Conservation (phyloP, 2,888 invertebrate species). For the Subacronicta megacephala region DNA sequence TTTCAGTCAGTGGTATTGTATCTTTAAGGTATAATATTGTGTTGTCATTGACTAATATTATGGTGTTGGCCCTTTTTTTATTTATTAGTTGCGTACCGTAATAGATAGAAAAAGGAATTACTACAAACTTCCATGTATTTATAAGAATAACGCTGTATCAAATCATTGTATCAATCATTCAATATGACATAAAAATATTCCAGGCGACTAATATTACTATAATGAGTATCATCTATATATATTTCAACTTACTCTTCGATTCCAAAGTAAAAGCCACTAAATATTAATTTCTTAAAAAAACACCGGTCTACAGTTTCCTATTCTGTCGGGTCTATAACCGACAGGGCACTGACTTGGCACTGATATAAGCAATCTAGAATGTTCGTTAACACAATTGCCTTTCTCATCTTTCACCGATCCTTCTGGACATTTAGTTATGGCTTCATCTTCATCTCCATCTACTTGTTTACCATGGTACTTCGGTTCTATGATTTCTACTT, state of each 20-base stretch:
- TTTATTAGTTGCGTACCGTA: too few species aligned
- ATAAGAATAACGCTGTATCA: too few species aligned
- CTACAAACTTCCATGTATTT: too few species aligned
- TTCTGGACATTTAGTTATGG: conserved; percentile 62
- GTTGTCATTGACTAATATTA: neutral
- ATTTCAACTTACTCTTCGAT: conserved; percentile 4
- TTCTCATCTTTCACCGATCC: conserved; percentile 64
- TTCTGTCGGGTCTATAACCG: conserved; percentile 75
- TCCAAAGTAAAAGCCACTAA: neutral
- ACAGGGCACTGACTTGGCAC: conserved; percentile 78
- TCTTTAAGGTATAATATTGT: neutral
- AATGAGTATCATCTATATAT: conserved; percentile 34
- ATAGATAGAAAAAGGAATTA: too few species aligned
- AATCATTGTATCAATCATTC: too few species aligned
- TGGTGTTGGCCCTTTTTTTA: too few species aligned
- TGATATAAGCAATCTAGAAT: conserved; percentile 73
- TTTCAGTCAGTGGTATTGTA: too few species aligned
- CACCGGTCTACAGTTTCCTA: conserved; percentile 72
- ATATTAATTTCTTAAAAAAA: conserved; percentile 51
- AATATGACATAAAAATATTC: neutral
- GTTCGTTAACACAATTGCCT: conserved; percentile 67
- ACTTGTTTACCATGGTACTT: conserved; percentile 70
- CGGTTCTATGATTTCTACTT: conserved; percentile 79
- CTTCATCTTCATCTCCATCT: conserved; percentile 36
- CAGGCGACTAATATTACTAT: conserved; percentile 5